Conservation (phyloP, 1,140 invertebrate species). For the Ips nitidus region DNA sequence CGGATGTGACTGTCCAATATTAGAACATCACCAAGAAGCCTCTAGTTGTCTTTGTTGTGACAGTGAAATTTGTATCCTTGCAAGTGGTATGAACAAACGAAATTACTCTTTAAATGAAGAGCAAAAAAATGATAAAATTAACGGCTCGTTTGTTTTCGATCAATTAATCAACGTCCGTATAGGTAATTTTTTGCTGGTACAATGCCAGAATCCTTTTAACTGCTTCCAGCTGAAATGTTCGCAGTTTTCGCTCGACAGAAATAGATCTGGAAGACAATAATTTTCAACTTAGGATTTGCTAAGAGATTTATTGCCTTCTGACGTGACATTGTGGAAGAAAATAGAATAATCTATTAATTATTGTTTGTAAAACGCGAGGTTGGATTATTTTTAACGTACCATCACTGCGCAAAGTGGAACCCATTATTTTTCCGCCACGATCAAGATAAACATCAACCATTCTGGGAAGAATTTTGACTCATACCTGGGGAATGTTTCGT, state of each 20-base stretch:
- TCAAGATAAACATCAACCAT: neutral
- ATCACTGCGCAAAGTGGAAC: neutral
- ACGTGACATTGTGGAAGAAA: neutral
- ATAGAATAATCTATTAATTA: neutral
- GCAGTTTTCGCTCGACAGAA: conserved; percentile 19
- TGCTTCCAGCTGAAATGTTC: conserved; percentile 23
- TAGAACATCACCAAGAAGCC: too few relatives aligned
- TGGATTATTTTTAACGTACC: neutral
- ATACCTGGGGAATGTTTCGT: conserved; percentile 14
- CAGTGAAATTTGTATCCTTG: too few relatives aligned
- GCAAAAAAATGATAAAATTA: conserved; percentile 15
- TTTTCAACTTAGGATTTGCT: conserved; percentile 18
- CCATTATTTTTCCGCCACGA: conserved; percentile 15
- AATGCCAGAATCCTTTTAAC: conserved; percentile 27
- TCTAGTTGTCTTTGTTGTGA: too few relatives aligned
- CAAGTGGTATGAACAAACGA: neutral
- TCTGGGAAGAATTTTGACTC: conserved; percentile 17
- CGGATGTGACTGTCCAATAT: too few relatives aligned
- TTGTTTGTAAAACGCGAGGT: neutral
- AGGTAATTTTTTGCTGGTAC: conserved; percentile 23
- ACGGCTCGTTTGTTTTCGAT: conserved; percentile 15
- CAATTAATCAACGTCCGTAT: conserved; percentile 28
- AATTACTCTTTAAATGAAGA: conserved; percentile 13
- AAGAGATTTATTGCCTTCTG: conserved; percentile 10
- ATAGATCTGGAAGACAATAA: conserved; percentile 28